These are phyloP conservation scores for Apus apus DNA, from an alignment of 2,113 vertebrate species.

Conservation along the genomic window DNA sequence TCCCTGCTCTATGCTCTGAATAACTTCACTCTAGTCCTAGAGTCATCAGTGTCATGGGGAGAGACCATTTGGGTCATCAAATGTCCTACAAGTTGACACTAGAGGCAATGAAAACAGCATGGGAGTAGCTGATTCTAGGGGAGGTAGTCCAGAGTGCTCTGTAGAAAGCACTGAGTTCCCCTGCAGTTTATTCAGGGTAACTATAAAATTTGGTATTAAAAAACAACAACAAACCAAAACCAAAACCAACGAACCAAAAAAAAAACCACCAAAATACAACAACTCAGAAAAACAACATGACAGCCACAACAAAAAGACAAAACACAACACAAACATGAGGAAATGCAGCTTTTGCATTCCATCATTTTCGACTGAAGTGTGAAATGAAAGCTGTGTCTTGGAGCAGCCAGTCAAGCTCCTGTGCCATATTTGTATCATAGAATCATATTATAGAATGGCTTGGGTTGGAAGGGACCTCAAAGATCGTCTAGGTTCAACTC, in stretches of 20 bases:
- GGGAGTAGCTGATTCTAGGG: background rate
- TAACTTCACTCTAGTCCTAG: constrained; percentile 18
- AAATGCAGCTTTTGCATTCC: background rate
- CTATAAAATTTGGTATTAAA: background rate
- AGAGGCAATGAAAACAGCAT: background rate
- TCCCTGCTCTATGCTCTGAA: background rate
- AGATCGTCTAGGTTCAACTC: too few species aligned
- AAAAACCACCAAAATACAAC: too few species aligned
- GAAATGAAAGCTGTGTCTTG: background rate
- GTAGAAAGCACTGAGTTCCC: background rate
- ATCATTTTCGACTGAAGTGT: background rate
- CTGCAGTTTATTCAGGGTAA: background rate
- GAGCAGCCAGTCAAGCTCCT: background rate
- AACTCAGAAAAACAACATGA: background rate
- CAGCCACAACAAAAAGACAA: background rate
- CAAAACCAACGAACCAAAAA: background rate
- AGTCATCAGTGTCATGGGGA: background rate
- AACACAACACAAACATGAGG: background rate
- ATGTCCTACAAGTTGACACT: background rate
- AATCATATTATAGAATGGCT: too few species aligned
- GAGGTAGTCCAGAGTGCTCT: background rate
- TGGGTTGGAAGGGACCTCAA: too few species aligned
- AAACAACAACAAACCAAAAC: background rate
- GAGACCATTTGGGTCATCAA: constrained; percentile 25
- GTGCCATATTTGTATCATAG: fast-evolving